Base-by-base conservation (phyloP, 2,797 vertebrate species). In the Rhodeus uyekii region DNA sequence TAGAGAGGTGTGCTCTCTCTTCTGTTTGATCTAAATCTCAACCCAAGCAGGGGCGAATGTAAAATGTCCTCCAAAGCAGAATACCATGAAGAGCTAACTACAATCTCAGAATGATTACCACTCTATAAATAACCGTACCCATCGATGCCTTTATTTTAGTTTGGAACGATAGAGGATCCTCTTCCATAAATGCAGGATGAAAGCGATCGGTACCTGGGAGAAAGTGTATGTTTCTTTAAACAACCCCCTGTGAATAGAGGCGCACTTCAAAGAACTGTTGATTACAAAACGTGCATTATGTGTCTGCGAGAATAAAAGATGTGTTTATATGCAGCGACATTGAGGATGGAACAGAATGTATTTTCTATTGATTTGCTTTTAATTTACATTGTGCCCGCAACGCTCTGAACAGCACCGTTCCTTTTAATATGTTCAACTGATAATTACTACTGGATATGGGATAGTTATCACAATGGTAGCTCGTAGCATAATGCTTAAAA, bases 61-160 rank as follows among this genome's bases (percentile, higher is more conserved):
- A 83, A 89, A 80, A 85, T 78, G 78, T 34, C 42, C 81, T 84
- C 81, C 86, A 85, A 85, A 86, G 72, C 76, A 63, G 71, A 87
- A 81, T 50, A 84, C 88, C 88, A 87, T 39, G 74, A 85, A 87
- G 86, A 89, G 86, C 88, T 89, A 89, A 87, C 24, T 74, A 82
- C 73, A 85, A 76, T 81, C 67, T 74, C 67, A 58, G 65, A 78
- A 74, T 29, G 75, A 80, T 50, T 76, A 63, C 34, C 48, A 63
- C 82, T 73, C 77, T 48, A 63, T 79, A 55, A 80, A 69, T 68
- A 84, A 65, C 36, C 48, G 48, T 77, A 79, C 77, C 83, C 46
- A 34, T 60, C 14, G 80, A 89, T 85, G 88, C 88, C 83, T 87
- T 89, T 83, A 63, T 88, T 87, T 75, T 61, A 14, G 36, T 76